A percentile compares a stretch with the other conserved stretches of the same genome.
Evolutionary conservation across 2,797 vertebrate genomes (phyloP).

Genomic region (Tinamus major): DNA sequence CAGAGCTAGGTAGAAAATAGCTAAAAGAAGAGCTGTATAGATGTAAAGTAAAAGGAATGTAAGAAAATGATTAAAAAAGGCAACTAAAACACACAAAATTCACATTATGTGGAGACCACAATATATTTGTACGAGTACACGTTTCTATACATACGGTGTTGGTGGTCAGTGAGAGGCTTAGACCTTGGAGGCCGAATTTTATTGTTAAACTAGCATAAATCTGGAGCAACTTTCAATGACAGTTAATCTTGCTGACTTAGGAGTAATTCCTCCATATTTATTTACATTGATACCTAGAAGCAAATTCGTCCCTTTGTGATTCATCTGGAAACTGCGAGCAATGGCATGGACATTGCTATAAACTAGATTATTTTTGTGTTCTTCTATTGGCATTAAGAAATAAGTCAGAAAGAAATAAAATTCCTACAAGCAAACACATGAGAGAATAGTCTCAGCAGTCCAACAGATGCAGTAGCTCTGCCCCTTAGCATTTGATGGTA

Average conservation of each 20-base stretch:
- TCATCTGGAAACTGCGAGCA: slow-evolving; percentile 36
- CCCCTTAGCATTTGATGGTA: slow-evolving; percentile 27
- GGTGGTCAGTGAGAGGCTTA: slow-evolving; percentile 63
- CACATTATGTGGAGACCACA: slow-evolving; percentile 67
- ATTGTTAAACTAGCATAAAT: slow-evolving; percentile 14
- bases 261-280: slow-evolving; percentile 3
- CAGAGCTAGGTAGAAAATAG: slow-evolving; percentile 71
- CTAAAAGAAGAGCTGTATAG: slow-evolving; percentile 72
- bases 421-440: slow-evolving; percentile 51
- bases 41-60: slow-evolving; percentile 74
- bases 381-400: slow-evolving; percentile 42
- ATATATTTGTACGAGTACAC: slow-evolving; percentile 48
- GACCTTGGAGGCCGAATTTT: slow-evolving; percentile 56
- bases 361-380: slow-evolving; percentile 25
- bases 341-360: slow-evolving; percentile 36
- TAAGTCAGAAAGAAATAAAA: slow-evolving; percentile 59
- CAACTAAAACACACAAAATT: slow-evolving; percentile 69
- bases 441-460: slow-evolving; percentile 61
- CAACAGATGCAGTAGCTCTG: slow-evolving; percentile 57
- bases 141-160: slow-evolving; percentile 42
- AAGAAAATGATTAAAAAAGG: slow-evolving; percentile 71
- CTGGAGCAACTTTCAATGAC: not conserved
- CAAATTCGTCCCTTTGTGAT: slow-evolving; percentile 35
- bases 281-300: slow-evolving; percentile 20
- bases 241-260: not conserved